Evolutionary conservation across 2,113 vertebrate species (phyloP).

Genomic region (Pandion haliaetus): DNA sequence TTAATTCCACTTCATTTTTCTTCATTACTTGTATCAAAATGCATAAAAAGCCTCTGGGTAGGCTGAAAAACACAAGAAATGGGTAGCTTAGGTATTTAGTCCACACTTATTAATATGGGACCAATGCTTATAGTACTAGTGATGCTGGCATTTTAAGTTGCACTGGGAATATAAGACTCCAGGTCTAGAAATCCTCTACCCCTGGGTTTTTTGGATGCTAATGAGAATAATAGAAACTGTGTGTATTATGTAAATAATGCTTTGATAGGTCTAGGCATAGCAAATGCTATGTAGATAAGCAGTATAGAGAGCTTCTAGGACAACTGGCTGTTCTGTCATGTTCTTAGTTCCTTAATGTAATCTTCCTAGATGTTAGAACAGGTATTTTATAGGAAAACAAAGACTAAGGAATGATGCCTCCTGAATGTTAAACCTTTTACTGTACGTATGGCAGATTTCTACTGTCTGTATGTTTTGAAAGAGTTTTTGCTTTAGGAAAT

Average conservation of each 20-base stretch:
- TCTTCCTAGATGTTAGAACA: constrained; percentile 37
- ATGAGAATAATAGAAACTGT: constrained; percentile 15
- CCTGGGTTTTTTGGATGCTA: constrained; percentile 15
- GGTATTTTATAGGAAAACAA: background rate
- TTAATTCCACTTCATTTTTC: background rate
- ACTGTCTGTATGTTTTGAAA: constrained; percentile 27
- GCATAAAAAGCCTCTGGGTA: background rate
- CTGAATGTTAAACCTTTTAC: constrained; percentile 37
- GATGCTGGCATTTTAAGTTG: constrained; percentile 46
- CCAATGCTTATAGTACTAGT: constrained; percentile 39
- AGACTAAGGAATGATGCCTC: constrained; percentile 72
- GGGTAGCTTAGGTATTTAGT: background rate
- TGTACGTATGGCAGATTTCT: constrained; percentile 55
- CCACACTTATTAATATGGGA: constrained; percentile 14
- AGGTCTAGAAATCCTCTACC: constrained; percentile 10
- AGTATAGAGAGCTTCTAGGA: constrained; percentile 14
- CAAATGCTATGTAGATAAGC: constrained; percentile 46
- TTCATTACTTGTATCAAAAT: background rate
- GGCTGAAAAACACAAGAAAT: background rate
- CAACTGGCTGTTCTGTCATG: background rate
- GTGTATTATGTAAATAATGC: constrained; percentile 49
- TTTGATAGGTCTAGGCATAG: constrained; percentile 44
- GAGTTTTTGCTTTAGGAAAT: constrained; percentile 66
- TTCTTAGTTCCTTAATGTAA: constrained; percentile 24
- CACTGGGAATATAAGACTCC: constrained; percentile 50